Conservation (phyloP, 1,140 invertebrate species). For the silkworm (Bombyx mori) region DNA sequence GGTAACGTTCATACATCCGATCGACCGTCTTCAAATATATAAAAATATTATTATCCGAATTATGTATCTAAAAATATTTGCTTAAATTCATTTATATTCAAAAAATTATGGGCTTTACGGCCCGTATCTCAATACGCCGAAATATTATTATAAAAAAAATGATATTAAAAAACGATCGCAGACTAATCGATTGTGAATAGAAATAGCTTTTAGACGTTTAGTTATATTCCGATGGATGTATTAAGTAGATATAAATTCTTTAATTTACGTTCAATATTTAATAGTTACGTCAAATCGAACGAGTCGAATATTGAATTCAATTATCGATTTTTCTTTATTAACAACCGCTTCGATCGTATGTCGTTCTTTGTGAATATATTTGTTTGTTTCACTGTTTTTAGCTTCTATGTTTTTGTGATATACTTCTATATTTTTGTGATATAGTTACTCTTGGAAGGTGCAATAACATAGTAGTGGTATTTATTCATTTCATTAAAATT, state of each 20-base stretch:
- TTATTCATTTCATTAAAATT: too few relatives aligned
- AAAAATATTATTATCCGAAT: conserved; percentile 18
- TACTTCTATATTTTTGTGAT: too few relatives aligned
- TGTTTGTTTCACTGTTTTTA: too few relatives aligned
- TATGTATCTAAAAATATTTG: conserved; percentile 24
- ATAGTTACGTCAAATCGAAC: conserved; percentile 16
- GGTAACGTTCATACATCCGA: not conserved
- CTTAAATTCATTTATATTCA: conserved; percentile 42
- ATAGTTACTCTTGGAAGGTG: too few relatives aligned
- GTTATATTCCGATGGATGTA: conserved; percentile 26
- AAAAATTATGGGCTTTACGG: conserved; percentile 35
- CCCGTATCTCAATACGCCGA: conserved; percentile 27
- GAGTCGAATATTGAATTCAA: conserved; percentile 26
- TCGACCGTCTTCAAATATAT: conserved; percentile 13
- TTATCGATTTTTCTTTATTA: conserved; percentile 23
- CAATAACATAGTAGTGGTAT: too few relatives aligned
- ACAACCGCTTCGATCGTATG: conserved; percentile 13
- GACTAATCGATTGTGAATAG: conserved; percentile 41
- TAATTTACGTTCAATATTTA: conserved; percentile 29
- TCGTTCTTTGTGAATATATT: too few relatives aligned
- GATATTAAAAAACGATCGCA: conserved; percentile 27
- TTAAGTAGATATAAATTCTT: conserved; percentile 24
- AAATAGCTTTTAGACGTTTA: conserved; percentile 32
- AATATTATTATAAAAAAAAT: conserved; percentile 24
- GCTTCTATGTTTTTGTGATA: too few relatives aligned